Evolutionary conservation across 2,113 vertebrate genomes (phyloP).

Genomic region (Catharus bicknelli): DNA sequence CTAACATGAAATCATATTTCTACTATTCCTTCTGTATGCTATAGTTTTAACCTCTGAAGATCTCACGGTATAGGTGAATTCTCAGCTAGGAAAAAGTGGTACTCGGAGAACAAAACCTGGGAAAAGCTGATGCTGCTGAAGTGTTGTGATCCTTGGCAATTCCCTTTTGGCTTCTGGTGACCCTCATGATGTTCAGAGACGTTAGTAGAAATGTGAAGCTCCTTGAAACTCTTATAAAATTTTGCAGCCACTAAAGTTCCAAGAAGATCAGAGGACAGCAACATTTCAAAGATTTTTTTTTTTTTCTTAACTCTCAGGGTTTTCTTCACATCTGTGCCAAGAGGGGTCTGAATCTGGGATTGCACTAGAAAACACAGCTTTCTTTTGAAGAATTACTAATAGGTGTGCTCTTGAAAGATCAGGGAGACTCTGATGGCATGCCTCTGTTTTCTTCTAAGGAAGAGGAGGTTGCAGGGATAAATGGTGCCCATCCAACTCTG

Average conservation of each 20-base stretch:
- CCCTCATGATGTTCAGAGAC: accelerated
- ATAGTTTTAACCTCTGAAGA: neutral
- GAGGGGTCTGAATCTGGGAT: neutral
- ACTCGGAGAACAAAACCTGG: neutral
- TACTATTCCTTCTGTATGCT: neutral
- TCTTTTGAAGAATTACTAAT: neutral
- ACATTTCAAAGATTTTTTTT: neutral
- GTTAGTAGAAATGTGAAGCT: neutral
- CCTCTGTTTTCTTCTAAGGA: neutral
- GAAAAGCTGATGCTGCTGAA: neutral
- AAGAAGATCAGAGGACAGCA: neutral
- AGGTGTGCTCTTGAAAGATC: neutral
- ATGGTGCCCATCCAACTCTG: neutral
- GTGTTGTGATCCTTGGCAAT: neutral
- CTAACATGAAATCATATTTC: neutral
- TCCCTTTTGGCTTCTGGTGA: neutral
- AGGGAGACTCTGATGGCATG: neutral
- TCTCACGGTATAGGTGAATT: neutral
- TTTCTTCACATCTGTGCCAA: neutral
- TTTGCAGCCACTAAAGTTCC: neutral
- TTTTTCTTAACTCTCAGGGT: neutral
- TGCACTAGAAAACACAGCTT: neutral
- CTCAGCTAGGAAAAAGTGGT: neutral
- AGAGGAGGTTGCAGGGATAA: neutral
- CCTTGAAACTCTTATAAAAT: neutral